Base-by-base conservation (phyloP, 2,113 vertebrate species). In the Andinoacara biseriatus region DNA sequence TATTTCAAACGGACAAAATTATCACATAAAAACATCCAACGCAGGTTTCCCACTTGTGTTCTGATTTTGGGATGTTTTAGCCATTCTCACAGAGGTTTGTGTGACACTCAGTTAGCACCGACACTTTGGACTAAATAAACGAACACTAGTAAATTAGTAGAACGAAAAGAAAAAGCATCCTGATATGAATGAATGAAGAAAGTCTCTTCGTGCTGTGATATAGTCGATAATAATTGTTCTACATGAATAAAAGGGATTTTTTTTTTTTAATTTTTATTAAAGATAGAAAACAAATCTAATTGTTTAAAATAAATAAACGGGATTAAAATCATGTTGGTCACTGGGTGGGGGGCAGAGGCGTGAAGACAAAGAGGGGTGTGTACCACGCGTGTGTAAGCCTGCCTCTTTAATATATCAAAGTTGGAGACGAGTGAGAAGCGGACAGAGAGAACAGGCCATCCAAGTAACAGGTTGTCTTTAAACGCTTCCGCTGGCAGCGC, bases 331-430 rank as follows among this genome's bases (percentile, higher is more conserved):
- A 18, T 20, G 31, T 15, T 13, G 26, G 59, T 65, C 74, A 46
- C 31, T 43, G 74, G 10, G 46, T 31, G 31, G 33, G 33, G 63
- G 26, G 59, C n/a, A 2, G 26, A 78, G 74, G 58, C 60, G 35
- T 65, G 38, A 65, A 14, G 82, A 58, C 69, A 75, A 24, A 75
- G 60, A 77, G 75, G 87, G 90, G 87, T 78, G 90, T 78, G 87
- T 52, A 20, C 83, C 31, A 22, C 29, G 78, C 33, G 5, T 57
- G 82, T 38, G 58, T 49, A 35, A 78, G 46, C 85, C 87, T 81
- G 76, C 83, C 85, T 88, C 61, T 65, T 31, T 26, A 57, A 60
- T 80, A 62, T 80, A 33, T 61, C 56, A 2, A 14, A 57, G 62
- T 52, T 33, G 31, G 63, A 78, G 79, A 40, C 13, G 18, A 52